Base-by-base conservation (phyloP, 2,888 invertebrate species). In the Cylloceria caligata region DNA sequence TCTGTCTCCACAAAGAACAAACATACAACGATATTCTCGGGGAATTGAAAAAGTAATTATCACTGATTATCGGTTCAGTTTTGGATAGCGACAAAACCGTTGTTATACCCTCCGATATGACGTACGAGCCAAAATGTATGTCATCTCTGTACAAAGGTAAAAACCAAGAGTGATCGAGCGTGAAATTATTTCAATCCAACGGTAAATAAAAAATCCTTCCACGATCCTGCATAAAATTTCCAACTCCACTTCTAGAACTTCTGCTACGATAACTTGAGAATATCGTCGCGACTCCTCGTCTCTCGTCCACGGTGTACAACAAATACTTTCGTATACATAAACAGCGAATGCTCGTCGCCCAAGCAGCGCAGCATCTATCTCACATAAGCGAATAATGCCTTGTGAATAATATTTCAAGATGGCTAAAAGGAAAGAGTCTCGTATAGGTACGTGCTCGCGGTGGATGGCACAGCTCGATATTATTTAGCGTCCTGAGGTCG, bases 401-500 rank as follows among this genome's bases (percentile, higher is more conserved):
- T 68, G 72, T 74, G 78, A 83, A 83, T 81, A 83, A 83, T 85
- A 81, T 83, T 83, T 85, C 75, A 84, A 72, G 74, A 72, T 73
- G 79, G 71, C 47, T 16, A 24, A 30, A 24, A 27, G 39, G 81
- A 84, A 84, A 81, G 84, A 85, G 84, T 84, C 52, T 84, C 83
- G 85, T 84, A 80, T 74, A 60, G 84, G 84, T 86, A 87, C 87
- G 87, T 86, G 89, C 86, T 86, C 88, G 87, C 87, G 87, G 87
- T 87, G 87, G 89, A 90, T 89, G 88, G 89, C 88, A 88, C 86
- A 89, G 89, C 90, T 89, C 90, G 90, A 91, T 91, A 91, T 91
- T 91, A 91, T 91, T 91, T 91, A 91, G 90, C 91, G 88, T 90
- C 91, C 86, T 88, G 88, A 83, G 91, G 91, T 91, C 91, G 87